Percentiles rank a stretch among this genome's conserved stretches.
phyloP scores from a whole-genome alignment of 2,113 vertebrate genomes.

The Galbula dea region DNA sequence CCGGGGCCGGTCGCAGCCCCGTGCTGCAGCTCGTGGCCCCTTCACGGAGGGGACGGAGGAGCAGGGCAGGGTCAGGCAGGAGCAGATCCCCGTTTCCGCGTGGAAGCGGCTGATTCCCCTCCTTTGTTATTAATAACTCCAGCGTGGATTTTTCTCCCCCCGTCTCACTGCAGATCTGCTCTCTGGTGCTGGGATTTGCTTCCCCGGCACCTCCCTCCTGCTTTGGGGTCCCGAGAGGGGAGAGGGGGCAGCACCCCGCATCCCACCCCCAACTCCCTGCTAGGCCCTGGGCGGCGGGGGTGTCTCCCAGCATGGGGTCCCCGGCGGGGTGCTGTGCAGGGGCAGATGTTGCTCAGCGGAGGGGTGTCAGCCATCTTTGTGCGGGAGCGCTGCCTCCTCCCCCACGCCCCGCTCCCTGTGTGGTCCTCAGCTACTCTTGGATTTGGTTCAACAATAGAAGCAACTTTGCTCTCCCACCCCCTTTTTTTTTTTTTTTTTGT shows the following conservation, averaged over 20 bases:
- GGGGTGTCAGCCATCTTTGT: constrained; percentile 91
- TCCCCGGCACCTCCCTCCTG: neutral
- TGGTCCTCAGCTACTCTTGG: constrained; percentile 95
- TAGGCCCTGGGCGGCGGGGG: neutral
- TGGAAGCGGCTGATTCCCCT: constrained; percentile 29
- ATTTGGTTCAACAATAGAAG: constrained; percentile 92
- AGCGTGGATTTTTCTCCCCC: neutral
- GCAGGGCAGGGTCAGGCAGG: neutral
- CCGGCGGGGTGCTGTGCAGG: constrained; percentile 79
- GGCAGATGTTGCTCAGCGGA: constrained; percentile 85
- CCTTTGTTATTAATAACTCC: constrained; percentile 58
- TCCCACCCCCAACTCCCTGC: neutral
- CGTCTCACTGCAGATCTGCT: neutral
- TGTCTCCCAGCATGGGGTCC: constrained; percentile 82
- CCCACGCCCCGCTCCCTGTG: constrained; percentile 83
- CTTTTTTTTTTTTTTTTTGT: constrained; percentile 53
- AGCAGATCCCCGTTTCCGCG: constrained; percentile 57
- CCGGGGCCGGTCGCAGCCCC: neutral
- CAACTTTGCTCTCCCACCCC: constrained; percentile 66
- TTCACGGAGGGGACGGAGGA: neutral
- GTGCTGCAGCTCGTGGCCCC: neutral
- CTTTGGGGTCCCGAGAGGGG: neutral
- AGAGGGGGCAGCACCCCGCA: neutral
- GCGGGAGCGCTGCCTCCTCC: constrained; percentile 67
- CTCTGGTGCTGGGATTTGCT: neutral